Evolutionary conservation across 2,888 invertebrate species (phyloP).

Genomic region (Caradrina clavipalpis): DNA sequence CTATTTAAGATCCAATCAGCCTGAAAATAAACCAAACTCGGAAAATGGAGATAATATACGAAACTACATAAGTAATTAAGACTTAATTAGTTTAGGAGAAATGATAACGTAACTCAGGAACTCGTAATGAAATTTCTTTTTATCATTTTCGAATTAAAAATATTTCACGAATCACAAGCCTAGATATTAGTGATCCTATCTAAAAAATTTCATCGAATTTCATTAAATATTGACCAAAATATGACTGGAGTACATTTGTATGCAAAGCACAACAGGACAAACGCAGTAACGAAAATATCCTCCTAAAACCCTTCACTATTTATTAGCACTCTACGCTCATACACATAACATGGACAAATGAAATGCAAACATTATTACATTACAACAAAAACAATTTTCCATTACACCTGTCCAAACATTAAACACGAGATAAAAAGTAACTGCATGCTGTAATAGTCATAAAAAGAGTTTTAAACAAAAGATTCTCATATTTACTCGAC

Average conservation of each 20-base stretch:
- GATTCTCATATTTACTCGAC: not conserved
- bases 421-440: constrained; percentile 3
- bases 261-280: not conserved
- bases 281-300: not conserved
- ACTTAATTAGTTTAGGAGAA: too few species aligned
- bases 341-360: not conserved
- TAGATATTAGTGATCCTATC: too few species aligned
- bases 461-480: not conserved
- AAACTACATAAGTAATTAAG: too few species aligned
- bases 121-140: too few species aligned
- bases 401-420: constrained; percentile 31
- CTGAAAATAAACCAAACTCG: too few species aligned
- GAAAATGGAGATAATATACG: too few species aligned
- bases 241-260: not conserved
- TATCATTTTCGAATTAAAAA: too few species aligned
- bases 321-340: not conserved
- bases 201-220: too few species aligned
- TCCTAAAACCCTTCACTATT: not conserved
- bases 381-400: constrained; percentile 3
- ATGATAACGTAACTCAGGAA: too few species aligned
- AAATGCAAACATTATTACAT: constrained; percentile 3
- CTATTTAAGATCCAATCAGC: not conserved
- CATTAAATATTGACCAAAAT: too few species aligned
- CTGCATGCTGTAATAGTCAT: not conserved
- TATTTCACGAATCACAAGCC: too few species aligned